phyloP scores from a whole-genome alignment of 2,888 invertebrate genomes.

The Tuberolachnus salignus region DNA sequence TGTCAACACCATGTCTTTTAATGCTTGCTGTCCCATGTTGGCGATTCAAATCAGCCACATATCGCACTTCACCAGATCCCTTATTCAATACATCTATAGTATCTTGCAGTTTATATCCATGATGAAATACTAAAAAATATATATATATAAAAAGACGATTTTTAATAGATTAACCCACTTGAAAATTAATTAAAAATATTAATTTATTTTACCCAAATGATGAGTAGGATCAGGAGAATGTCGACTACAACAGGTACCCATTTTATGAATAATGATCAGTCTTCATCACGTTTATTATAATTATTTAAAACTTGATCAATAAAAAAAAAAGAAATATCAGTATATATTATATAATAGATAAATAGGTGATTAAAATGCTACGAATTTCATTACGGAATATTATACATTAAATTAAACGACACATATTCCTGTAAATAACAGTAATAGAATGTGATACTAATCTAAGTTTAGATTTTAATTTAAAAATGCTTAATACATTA shows the following conservation, averaged over 20 bases:
- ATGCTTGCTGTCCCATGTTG: constrained; percentile 67
- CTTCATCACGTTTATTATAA: constrained; percentile 15
- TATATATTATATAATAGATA: not conserved
- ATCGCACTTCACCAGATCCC: constrained; percentile 69
- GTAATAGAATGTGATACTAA: not conserved
- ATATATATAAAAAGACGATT: not conserved
- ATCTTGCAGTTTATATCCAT: constrained; percentile 63
- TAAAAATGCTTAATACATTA: not conserved
- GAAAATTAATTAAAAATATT: constrained; percentile 12
- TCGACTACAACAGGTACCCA: constrained; percentile 90
- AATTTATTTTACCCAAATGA: constrained; percentile 66
- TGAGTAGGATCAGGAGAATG: constrained; percentile 74
- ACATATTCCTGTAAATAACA: not conserved
- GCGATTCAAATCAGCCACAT: constrained; percentile 81
- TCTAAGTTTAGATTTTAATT: not conserved
- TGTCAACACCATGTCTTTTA: constrained; percentile 69
- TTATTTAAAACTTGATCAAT: not conserved
- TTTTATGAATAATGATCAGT: constrained; percentile 61
- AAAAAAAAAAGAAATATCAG: not conserved
- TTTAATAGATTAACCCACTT: constrained; percentile 5
- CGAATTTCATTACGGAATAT: not conserved
- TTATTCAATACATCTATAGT: constrained; percentile 61
- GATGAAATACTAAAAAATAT: constrained; percentile 49
- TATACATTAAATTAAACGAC: not conserved
- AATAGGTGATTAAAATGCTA: not conserved